phyloP scores from a whole-genome alignment of 2,888 invertebrate species.

The Conops quadrifasciatus region DNA sequence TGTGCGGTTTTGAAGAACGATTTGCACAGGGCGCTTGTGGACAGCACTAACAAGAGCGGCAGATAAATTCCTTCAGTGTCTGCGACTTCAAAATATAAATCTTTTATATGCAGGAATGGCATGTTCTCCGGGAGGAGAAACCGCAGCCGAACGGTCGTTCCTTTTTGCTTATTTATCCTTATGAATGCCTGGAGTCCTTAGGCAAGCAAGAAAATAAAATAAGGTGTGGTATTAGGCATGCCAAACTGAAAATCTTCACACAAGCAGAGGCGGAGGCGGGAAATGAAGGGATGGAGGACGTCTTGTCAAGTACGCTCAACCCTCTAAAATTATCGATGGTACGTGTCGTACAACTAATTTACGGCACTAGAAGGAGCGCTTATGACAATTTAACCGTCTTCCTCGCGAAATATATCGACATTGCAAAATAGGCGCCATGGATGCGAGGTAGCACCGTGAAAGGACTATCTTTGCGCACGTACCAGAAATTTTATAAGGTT shows the following conservation, averaged over 20 bases:
- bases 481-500: too few relatives aligned
- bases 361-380: background rate
- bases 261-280: background rate
- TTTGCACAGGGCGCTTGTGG: too few relatives aligned
- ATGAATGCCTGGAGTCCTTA: background rate
- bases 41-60: too few relatives aligned
- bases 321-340: background rate
- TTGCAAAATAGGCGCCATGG: background rate
- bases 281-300: background rate
- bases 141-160: background rate
- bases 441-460: background rate
- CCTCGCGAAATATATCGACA: background rate
- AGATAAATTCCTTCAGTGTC: too few relatives aligned
- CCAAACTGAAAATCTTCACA: background rate
- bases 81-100: too few relatives aligned
- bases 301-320: background rate
- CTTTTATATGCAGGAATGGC: too few relatives aligned
- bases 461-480: too few relatives aligned
- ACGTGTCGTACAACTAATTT: background rate
- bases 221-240: background rate
- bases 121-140: background rate
- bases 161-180: background rate
- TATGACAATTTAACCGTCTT: background rate
- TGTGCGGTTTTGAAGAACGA: too few relatives aligned
- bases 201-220: background rate